Evolutionary conservation across 2,113 vertebrate species (phyloP).

Genomic region (Chascanopsetta lugubris): DNA sequence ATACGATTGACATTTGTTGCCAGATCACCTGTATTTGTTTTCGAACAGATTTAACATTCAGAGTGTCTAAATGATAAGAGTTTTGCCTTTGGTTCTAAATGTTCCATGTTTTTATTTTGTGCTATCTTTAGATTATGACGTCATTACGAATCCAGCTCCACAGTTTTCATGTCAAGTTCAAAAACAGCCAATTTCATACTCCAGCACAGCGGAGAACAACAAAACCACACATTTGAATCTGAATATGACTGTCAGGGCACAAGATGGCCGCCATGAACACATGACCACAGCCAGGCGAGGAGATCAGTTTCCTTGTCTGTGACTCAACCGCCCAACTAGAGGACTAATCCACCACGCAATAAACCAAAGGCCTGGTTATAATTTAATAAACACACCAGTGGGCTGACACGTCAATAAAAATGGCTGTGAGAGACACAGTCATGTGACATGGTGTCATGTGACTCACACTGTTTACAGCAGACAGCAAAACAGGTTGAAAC

Average conservation of each 20-base stretch:
- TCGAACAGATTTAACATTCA: too few species aligned
- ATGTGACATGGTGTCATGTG: slow-evolving; percentile 11
- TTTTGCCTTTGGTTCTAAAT: too few species aligned
- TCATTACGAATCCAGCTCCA: too few species aligned
- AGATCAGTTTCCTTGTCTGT: slow-evolving; percentile 39
- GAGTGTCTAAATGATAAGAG: too few species aligned
- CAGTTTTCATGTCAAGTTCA: not conserved
- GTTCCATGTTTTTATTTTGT: too few species aligned
- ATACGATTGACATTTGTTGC: too few species aligned
- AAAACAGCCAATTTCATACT: not conserved
- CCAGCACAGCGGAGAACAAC: not conserved
- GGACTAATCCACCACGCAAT: slow-evolving; percentile 33
- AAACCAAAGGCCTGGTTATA: not conserved
- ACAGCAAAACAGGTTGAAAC: slow-evolving; percentile 38
- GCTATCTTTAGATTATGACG: too few species aligned
- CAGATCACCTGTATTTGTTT: too few species aligned
- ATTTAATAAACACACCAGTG: too few species aligned
- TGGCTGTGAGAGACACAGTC: slow-evolving; percentile 4
- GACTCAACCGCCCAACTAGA: slow-evolving; percentile 30
- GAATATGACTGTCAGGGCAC: slow-evolving; percentile 23
- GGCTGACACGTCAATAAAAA: not conserved
- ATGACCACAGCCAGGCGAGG: slow-evolving; percentile 28
- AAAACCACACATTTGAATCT: slow-evolving; percentile 25
- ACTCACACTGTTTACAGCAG: slow-evolving; percentile 18
- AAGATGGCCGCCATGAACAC: slow-evolving; percentile 57